Conservation (phyloP, 2,797 vertebrate genomes). For the Coranthus polyacanthus region DNA sequence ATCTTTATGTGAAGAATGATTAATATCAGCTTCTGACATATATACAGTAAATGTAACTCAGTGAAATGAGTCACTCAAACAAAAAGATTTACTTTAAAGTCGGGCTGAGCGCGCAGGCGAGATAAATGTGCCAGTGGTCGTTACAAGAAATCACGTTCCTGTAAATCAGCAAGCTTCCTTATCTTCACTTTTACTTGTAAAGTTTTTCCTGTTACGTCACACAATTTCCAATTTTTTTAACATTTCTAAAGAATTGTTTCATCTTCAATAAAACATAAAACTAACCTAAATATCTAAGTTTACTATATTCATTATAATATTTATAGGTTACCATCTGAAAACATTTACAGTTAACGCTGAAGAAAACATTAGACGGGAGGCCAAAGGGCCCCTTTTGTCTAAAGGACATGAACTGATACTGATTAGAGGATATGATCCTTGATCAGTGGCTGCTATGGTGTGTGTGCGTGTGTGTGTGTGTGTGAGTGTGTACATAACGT, state of each 20-base stretch:
- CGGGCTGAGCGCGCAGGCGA: no score
- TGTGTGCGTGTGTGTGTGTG: conserved; percentile 18
- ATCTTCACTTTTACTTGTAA: conserved; percentile 45
- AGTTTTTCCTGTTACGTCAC: no score
- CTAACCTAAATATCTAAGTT: no score
- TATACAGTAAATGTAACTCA: background rate
- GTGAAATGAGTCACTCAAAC: conserved; percentile 4
- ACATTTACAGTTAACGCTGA: background rate
- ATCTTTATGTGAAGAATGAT: background rate
- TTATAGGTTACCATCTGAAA: background rate
- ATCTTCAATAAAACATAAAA: no score
- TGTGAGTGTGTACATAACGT: conserved; percentile 19
- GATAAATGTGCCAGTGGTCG: no score
- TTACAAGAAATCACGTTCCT: conserved; percentile 45
- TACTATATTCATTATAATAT: no score
- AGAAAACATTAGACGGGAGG: conserved; percentile 13
- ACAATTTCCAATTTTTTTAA: conserved; percentile 2
- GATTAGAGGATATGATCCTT: conserved; percentile 84
- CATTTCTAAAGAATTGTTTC: no score
- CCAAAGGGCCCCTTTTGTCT: conserved; percentile 37
- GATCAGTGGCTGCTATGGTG: conserved; percentile 62
- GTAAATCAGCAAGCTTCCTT: conserved; percentile 52
- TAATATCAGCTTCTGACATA: no score
- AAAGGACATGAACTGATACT: conserved; percentile 83
- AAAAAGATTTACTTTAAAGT: background rate